Conservation (phyloP, 1,140 invertebrate species). For the Myzus persicae region DNA sequence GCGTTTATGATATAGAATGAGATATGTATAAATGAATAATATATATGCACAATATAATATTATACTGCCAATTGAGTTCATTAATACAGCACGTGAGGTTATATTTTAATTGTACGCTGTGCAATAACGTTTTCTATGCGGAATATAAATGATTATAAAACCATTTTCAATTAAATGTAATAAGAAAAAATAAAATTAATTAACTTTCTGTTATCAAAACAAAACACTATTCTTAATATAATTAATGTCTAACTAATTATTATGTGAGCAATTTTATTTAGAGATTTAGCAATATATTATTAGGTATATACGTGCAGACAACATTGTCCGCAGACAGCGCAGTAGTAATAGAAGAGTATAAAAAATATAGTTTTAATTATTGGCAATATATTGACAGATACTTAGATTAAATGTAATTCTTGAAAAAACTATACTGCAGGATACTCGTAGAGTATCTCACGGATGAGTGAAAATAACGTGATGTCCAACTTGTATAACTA, state of each 20-base stretch:
- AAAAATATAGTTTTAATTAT: neutral
- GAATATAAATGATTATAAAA: neutral
- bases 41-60: neutral
- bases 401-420: neutral
- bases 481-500: neutral
- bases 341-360: neutral
- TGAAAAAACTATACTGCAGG: neutral
- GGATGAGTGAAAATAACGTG: neutral
- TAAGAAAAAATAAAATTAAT: neutral
- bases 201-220: neutral
- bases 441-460: neutral
- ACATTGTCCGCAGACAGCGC: neutral
- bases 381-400: neutral
- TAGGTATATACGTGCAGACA: neutral
- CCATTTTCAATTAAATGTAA: neutral
- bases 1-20: neutral
- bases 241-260: neutral
- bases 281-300: slow-evolving; percentile 1
- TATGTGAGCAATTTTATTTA: neutral
- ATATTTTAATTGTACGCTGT: neutral
- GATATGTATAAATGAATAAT: slow-evolving; percentile 3
- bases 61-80: neutral
- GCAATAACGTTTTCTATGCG: neutral
- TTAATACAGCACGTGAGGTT: neutral
- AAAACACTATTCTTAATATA: neutral